Base-by-base conservation (phyloP, 2,113 vertebrate genomes). In the Anser cygnoides region DNA sequence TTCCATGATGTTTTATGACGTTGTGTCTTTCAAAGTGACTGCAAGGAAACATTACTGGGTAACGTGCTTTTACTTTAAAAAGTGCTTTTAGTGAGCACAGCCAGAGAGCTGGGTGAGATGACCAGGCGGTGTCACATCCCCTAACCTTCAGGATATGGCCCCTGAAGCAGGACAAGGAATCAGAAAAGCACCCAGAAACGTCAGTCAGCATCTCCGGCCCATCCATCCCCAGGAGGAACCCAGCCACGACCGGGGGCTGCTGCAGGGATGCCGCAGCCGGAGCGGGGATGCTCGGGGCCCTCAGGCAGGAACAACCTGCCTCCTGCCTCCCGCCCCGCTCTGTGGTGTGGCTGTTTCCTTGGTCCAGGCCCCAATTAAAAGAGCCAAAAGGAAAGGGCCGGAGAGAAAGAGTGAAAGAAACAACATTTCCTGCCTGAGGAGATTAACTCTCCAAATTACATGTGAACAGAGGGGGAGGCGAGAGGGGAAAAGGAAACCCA, bases 401-500 rank as follows among this genome's bases (percentile, higher is more conserved):
- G 44, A 92, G 91, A 95, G 89, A 96, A 96, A 93, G 94, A 84
- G 93, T 96, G 96, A 97, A 96, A 97, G 97, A 95, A 96, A 96
- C 73, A 95, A 95, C 86, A 79, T 93, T 97, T 98, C 96, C 96
- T 97, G 95, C 93, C 94, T 83, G 95, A 95, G 92, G 95, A 97
- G 96, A 98, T 97, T 97, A 97, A 97, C 97, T 94, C 96, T 97
- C 97, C 93, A 97, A 95, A 97, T 96, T 94, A 96, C 96, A 96
- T 96, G 96, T 91, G 96, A 94, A 96, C 79, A 87, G 90, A 93
- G 87, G 63, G 74, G 71, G 94, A 94, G 91, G 91, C 19, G 3
- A 96, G 96, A 95, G 97, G 94, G 97, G 98, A 98, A 98, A 98
- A 98, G 98, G 98, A 98, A 98, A 98, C 98, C 98, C 98, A 98